Conservation (phyloP, 2,113 vertebrate genomes). For the Tachysurus vachellii region DNA sequence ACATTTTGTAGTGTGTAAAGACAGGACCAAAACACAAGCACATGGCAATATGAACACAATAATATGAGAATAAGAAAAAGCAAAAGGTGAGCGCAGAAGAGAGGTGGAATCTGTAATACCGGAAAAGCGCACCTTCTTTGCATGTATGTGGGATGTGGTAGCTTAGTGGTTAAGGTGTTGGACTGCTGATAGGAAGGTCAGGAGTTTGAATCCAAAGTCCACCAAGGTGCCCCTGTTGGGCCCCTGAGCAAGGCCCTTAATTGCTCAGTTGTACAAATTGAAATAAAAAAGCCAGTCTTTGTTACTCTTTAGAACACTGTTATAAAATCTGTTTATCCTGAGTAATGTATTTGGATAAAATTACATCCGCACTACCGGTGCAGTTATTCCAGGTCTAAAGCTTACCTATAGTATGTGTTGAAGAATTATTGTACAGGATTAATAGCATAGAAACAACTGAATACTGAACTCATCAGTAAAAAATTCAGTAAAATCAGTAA, state of each 20-base stretch:
- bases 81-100: neutral
- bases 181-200: no score
- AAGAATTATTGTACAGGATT: neutral
- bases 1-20: neutral
- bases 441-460: neutral
- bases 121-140: neutral
- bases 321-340: neutral
- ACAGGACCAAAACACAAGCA: neutral
- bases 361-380: neutral
- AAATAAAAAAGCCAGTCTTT: no score
- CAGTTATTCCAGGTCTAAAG: neutral
- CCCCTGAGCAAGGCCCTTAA: no score
- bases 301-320: neutral
- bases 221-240: no score
- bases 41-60: neutral
- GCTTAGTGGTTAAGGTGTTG: no score
- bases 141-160: neutral
- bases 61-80: neutral
- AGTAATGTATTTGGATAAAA: neutral
- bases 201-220: no score
- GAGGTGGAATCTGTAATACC: neutral
- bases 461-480: neutral
- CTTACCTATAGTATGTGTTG: neutral
- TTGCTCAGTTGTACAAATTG: no score
- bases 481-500: no score